Evolutionary conservation across 2,888 invertebrate species (phyloP).

Genomic region (Automeris io): DNA sequence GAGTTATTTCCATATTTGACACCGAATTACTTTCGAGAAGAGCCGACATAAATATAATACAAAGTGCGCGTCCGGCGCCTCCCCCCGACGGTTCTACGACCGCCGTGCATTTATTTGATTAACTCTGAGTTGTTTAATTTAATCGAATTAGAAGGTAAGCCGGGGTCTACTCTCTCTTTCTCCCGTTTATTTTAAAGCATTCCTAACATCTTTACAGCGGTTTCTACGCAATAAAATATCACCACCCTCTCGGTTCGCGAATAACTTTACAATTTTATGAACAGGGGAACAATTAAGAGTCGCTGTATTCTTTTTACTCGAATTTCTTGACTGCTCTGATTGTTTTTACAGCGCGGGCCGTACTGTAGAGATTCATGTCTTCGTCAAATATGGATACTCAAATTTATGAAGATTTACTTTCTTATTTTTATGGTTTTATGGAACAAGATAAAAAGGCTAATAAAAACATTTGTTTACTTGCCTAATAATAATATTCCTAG

Average conservation of each 20-base stretch:
- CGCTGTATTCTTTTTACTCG: conserved; percentile 67
- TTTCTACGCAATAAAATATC: conserved; percentile 73
- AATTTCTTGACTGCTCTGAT: conserved; percentile 62
- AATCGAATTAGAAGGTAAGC: conserved; percentile 75
- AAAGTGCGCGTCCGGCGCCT: conserved; percentile 33
- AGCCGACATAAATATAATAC: conserved; percentile 74
- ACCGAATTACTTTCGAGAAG: conserved; percentile 77
- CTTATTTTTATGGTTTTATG: conserved; percentile 52
- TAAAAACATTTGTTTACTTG: background rate
- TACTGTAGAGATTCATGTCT: conserved; percentile 58
- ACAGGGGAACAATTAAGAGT: conserved; percentile 75
- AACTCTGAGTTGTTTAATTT: conserved; percentile 78
- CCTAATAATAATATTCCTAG: no score
- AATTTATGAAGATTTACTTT: conserved; percentile 68
- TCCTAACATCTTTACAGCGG: conserved; percentile 75
- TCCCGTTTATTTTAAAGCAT: conserved; percentile 72
- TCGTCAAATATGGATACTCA: conserved; percentile 71
- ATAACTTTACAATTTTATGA: conserved; percentile 76
- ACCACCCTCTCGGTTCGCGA: conserved; percentile 64
- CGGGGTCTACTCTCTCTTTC: conserved; percentile 36
- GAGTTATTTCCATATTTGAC: conserved; percentile 78
- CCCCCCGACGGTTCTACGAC: conserved; percentile 39
- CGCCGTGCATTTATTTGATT: conserved; percentile 76
- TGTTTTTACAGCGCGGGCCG: conserved; percentile 57
- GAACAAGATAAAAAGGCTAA: conserved; percentile 23